Evolutionary conservation across 2,888 invertebrate species (phyloP).

Genomic region (Ceriagrion tenellum): DNA sequence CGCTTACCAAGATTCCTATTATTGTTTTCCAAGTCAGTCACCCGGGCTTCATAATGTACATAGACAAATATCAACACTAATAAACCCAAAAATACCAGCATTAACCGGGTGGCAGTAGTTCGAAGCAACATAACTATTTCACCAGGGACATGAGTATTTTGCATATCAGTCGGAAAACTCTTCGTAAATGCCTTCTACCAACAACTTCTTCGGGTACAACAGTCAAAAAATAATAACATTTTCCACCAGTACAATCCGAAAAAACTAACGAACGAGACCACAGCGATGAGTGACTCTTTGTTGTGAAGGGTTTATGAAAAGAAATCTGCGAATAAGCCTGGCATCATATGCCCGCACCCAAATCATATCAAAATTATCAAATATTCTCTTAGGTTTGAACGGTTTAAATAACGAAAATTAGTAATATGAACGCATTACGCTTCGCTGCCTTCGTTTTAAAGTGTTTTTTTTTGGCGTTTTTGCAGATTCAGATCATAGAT

Average conservation of each 20-base stretch:
- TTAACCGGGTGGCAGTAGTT: conserved; percentile 64
- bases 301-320: background rate
- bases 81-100: conserved; percentile 73
- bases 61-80: conserved; percentile 75
- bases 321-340: background rate
- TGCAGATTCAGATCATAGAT: background rate
- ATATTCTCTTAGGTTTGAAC: background rate
- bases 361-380: conserved; percentile 28
- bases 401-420: too few species aligned
- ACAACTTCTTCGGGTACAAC: background rate
- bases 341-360: background rate
- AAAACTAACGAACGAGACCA: background rate
- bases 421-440: background rate
- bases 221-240: background rate
- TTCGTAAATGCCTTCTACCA: conserved; percentile 24
- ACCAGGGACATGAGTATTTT: conserved; percentile 34
- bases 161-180: background rate
- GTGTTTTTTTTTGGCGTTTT: background rate
- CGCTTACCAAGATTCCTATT: conserved; percentile 76
- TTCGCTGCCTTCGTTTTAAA: background rate
- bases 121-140: conserved; percentile 68
- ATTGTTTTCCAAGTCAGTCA: conserved; percentile 76
- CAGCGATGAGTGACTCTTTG: background rate
- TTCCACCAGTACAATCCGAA: background rate
- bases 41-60: conserved; percentile 77